A percentile compares a stretch with the other conserved stretches of the same genome.
Conservation (phyloP, 2,888 invertebrate genomes). For the Galerucella pusilla region DNA sequence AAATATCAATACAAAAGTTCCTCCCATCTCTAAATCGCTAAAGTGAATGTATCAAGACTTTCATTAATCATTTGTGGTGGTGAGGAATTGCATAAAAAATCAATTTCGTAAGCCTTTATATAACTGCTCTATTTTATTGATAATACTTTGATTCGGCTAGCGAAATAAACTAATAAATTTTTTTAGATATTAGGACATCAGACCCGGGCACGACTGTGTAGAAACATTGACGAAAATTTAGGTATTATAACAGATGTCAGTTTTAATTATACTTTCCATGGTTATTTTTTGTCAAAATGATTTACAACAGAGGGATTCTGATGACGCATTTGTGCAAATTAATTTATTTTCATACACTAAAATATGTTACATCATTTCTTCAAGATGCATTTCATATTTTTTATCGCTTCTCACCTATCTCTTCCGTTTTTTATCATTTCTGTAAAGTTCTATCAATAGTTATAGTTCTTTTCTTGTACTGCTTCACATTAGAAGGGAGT, state of each 20-base stretch:
- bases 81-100: conserved; percentile 30
- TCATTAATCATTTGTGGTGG: conserved; percentile 21
- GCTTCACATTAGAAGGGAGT: too few species aligned
- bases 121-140: conserved; percentile 25
- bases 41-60: conserved; percentile 28
- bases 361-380: too few species aligned
- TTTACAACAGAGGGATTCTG: neutral
- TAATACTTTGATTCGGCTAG: neutral
- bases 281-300: too few species aligned
- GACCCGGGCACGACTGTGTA: neutral
- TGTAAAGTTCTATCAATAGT: too few species aligned
- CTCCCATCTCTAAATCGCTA: conserved; percentile 8
- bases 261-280: neutral
- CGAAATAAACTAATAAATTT: neutral
- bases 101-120: conserved; percentile 31
- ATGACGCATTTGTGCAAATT: too few species aligned
- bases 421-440: too few species aligned
- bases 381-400: too few species aligned
- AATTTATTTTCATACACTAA: neutral
- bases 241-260: neutral
- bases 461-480: too few species aligned
- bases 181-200: conserved; percentile 15
- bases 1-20: neutral
- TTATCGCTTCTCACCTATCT: too few species aligned
- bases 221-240: neutral